Base-by-base conservation (phyloP, 2,797 vertebrate genomes). In the Neosilurus hyrtlii region DNA sequence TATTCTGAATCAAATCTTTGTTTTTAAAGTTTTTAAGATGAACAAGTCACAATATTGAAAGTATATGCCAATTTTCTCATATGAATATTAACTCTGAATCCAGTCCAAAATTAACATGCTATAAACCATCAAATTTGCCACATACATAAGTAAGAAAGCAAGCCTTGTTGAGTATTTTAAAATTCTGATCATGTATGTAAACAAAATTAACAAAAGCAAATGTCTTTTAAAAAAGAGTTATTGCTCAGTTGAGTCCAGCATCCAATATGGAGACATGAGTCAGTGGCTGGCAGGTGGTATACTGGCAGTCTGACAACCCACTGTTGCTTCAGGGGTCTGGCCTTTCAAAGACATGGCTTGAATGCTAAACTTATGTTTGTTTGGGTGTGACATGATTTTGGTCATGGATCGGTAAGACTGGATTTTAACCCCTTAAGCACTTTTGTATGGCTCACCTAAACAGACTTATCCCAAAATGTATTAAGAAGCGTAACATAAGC, bases 251-350 rank as follows among this genome's bases (percentile, higher is more conserved):
- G 43, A 78, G 76, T 65, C 43, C 0, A 6, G n/a, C 2, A 15
- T n/a, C 24, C 16, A 51, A 4, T 63, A 37, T 65, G 37, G 9
- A 43, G 37, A 43, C 75, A 63, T 0, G 61, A 61, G 59, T 78
- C 61, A 78, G 43, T 24, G 9, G 9, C 61, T 78, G 76, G 61
- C 76, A 65, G 76, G 76, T 65, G 76, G 76, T 12, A 26, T 52
- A 26, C n/a, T 52, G 76, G 61, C 76, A 26, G 51, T 15, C 37
- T 52, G 43, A 65, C 76, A 65, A 61, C 61, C 5, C 61, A 78
- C 43, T 65, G 7, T 10, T 78, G n/a, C 59, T 51, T 59, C 59
- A 63, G 59, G 75, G 59, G 63, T 54, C 37, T 63, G 43, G 61
- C 43, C 61, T 78, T 78, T 78, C 1, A 63, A n/a, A 18, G 75